These are phyloP conservation scores for Centropus unirufus DNA, from an alignment of 2,113 vertebrate genomes.

Conservation along the genomic window DNA sequence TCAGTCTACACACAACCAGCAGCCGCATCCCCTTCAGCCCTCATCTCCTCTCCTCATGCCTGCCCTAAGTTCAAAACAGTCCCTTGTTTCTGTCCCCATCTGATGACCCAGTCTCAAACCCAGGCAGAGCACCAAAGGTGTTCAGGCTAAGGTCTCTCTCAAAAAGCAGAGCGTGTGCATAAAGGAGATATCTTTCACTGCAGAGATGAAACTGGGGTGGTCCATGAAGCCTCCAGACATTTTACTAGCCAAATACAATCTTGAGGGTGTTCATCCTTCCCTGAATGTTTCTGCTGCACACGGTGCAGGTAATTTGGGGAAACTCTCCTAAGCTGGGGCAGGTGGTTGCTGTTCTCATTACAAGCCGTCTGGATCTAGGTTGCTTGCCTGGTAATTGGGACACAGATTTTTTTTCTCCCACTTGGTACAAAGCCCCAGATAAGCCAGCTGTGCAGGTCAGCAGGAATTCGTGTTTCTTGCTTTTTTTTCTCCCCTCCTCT, in stretches of 20 bases:
- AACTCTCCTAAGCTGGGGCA: not conserved
- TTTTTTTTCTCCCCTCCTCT: not conserved
- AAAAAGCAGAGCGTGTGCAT: not conserved
- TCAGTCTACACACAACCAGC: not conserved
- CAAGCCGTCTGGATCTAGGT: conserved; percentile 5
- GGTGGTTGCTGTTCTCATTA: conserved; percentile 2
- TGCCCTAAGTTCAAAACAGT: not conserved
- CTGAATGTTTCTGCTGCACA: not conserved
- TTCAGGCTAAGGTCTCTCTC: not conserved
- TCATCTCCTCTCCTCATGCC: not conserved
- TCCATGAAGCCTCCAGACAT: not conserved
- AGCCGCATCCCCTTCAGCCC: not conserved
- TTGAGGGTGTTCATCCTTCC: not conserved
- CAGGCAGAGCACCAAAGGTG: not conserved
- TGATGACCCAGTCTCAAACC: not conserved
- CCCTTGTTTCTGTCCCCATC: not conserved
- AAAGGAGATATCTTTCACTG: not conserved
- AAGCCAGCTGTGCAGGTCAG: conserved; percentile 41
- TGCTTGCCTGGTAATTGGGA: not conserved
- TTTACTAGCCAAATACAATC: not conserved
- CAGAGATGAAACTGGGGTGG: not conserved
- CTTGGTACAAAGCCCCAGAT: not conserved
- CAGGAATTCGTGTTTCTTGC: not conserved
- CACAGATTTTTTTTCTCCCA: not conserved
- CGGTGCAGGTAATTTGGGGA: not conserved